phyloP scores from a whole-genome alignment of 2,113 vertebrate species.

The Chinchilla lanigera region DNA sequence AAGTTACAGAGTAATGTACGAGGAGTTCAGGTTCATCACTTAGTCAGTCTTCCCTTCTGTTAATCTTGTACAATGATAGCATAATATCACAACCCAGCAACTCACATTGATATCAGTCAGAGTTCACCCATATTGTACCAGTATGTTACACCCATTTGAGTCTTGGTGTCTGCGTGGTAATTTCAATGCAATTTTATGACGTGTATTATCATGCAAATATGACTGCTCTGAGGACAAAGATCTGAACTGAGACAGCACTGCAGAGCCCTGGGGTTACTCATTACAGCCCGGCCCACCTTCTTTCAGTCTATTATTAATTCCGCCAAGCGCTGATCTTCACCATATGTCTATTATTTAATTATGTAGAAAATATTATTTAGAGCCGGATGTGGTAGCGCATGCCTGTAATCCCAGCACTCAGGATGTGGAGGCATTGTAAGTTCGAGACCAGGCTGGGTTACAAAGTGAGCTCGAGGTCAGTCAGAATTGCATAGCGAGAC shows the following conservation, averaged over 20 bases:
- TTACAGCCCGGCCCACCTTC: background rate
- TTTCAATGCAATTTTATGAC: background rate
- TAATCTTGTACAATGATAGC: background rate
- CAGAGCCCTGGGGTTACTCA: background rate
- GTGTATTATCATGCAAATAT: background rate
- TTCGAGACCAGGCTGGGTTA: too few relatives aligned
- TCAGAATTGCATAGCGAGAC: too few relatives aligned
- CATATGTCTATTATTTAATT: background rate
- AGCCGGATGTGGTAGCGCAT: too few relatives aligned
- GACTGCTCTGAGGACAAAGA: background rate
- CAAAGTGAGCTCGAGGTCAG: too few relatives aligned
- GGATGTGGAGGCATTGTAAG: too few relatives aligned
- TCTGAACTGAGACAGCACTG: background rate
- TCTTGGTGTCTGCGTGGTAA: background rate
- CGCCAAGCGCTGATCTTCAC: background rate
- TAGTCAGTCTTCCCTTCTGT: background rate
- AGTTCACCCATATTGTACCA: background rate
- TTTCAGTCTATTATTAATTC: background rate
- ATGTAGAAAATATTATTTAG: background rate
- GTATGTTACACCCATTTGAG: background rate
- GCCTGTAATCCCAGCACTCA: too few relatives aligned
- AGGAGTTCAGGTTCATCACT: background rate
- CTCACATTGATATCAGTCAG: background rate
- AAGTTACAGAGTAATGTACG: background rate
- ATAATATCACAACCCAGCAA: background rate